Evolutionary conservation across 2,888 invertebrate species (phyloP).

Genomic region (Mythimna lalbum): DNA sequence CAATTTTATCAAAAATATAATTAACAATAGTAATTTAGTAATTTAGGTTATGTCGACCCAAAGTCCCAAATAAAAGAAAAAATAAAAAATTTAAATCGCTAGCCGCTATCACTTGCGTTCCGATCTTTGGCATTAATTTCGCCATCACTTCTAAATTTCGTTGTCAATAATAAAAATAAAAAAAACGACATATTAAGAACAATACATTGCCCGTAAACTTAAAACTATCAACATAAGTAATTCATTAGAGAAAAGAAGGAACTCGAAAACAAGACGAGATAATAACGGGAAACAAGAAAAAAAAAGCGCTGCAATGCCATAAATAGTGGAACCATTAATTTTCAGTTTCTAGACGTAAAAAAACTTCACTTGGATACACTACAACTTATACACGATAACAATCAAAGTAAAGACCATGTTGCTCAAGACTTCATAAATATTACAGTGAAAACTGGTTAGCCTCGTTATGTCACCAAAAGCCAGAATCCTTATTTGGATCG

Average conservation of each 20-base stretch:
- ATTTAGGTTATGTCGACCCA: conserved; percentile 1
- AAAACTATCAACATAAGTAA: conserved; percentile 47
- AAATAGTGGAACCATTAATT: conserved; percentile 39
- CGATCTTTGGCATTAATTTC: conserved; percentile 74
- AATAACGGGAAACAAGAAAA: conserved; percentile 28
- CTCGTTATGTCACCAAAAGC: conserved; percentile 38
- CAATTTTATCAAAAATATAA: neutral
- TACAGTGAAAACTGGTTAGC: conserved; percentile 51
- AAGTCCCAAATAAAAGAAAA: neutral
- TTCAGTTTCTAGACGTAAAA: conserved; percentile 10
- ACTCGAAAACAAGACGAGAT: conserved; percentile 51
- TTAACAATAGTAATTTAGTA: conserved; percentile 1
- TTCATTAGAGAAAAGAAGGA: conserved; percentile 39
- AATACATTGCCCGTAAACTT: conserved; percentile 28
- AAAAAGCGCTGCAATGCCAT: conserved; percentile 14
- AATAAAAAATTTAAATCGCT: conserved; percentile 18
- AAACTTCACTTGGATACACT: conserved; percentile 13
- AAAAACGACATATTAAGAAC: conserved; percentile 4
- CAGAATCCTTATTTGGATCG: conserved; percentile 44
- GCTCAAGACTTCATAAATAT: conserved; percentile 38
- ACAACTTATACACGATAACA: conserved; percentile 28
- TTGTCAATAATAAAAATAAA: conserved; percentile 18
- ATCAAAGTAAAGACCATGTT: conserved; percentile 43
- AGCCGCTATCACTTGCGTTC: conserved; percentile 62
- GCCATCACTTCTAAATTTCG: conserved; percentile 35